Conservation (phyloP, 2,113 vertebrate species). For the Trichomycterus rosablanca region DNA sequence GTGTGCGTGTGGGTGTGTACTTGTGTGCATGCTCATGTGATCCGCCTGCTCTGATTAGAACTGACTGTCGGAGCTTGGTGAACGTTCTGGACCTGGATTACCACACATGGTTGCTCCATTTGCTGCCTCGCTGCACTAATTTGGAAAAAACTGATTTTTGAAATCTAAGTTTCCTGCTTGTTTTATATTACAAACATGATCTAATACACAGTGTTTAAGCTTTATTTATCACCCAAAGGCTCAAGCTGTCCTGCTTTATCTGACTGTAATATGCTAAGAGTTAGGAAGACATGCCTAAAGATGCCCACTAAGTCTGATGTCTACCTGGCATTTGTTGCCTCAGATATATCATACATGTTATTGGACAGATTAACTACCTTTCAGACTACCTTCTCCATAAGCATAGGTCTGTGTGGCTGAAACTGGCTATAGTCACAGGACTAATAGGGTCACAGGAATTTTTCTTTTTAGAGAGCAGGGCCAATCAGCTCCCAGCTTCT, state of each 20-base stretch:
- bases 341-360: too few relatives aligned
- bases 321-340: background rate
- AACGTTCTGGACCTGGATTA: background rate
- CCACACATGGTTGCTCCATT: background rate
- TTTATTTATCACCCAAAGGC: background rate
- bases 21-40: background rate
- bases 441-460: too few relatives aligned
- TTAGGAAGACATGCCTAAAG: background rate
- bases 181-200: background rate
- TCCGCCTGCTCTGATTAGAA: too few relatives aligned
- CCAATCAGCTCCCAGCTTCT: too few relatives aligned
- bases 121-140: background rate
- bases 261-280: background rate
- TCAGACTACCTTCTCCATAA: too few relatives aligned
- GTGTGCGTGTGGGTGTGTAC: background rate
- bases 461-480: too few relatives aligned
- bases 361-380: too few relatives aligned
- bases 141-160: background rate
- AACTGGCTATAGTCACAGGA: too few relatives aligned
- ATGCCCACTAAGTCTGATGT: background rate
- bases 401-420: too few relatives aligned
- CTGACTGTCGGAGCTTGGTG: too few relatives aligned
- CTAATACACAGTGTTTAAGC: too few relatives aligned
- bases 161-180: background rate
- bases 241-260: background rate